Percentiles rank a stretch among this genome's conserved stretches.
phyloP scores from a whole-genome alignment of 30 jellyfish, hydroid and myxozoan genomes.

The Catostylus mosaicus region DNA sequence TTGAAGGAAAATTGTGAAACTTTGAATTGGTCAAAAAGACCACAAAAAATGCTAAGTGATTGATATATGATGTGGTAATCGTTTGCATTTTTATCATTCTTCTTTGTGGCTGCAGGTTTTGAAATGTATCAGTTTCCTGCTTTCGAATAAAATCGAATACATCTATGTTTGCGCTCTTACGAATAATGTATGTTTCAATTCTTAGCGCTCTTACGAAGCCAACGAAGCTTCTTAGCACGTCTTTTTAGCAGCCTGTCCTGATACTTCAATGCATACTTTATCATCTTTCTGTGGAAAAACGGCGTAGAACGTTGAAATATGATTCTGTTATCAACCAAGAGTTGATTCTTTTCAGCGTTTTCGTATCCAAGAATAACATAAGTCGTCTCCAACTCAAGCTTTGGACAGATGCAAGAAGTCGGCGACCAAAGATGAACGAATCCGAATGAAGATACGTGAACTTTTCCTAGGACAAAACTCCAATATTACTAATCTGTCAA shows the following conservation, averaged over 20 bases:
- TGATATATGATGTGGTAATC: too few species aligned
- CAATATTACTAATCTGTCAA: too few species aligned
- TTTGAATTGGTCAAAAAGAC: too few species aligned
- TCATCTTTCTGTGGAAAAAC: constrained; percentile 27
- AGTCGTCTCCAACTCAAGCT: constrained; percentile 19
- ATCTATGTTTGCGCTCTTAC: too few species aligned
- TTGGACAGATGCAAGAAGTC: constrained; percentile 44
- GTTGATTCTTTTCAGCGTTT: constrained; percentile 2
- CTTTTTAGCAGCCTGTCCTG: constrained; percentile 24
- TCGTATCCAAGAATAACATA: constrained; percentile 53
- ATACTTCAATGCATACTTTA: constrained; percentile 35
- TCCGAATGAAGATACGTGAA: constrained; percentile 1
- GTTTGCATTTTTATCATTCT: too few species aligned
- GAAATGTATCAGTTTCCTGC: too few species aligned
- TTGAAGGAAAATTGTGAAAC: too few species aligned
- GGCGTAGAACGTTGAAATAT: constrained; percentile 12
- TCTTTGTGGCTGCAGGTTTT: too few species aligned
- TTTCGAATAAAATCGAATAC: too few species aligned
- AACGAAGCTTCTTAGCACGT: constrained; percentile 16
- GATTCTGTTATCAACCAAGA: constrained; percentile 10
- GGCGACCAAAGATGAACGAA: constrained; percentile 21
- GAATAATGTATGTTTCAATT: too few species aligned
- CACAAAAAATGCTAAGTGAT: too few species aligned
- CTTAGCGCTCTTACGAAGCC: neutral
- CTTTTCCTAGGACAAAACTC: constrained; percentile 22